Percentiles rank a stretch among this genome's conserved stretches.
Conservation (phyloP, 2,113 vertebrate genomes). For the Nycticorax nycticorax region DNA sequence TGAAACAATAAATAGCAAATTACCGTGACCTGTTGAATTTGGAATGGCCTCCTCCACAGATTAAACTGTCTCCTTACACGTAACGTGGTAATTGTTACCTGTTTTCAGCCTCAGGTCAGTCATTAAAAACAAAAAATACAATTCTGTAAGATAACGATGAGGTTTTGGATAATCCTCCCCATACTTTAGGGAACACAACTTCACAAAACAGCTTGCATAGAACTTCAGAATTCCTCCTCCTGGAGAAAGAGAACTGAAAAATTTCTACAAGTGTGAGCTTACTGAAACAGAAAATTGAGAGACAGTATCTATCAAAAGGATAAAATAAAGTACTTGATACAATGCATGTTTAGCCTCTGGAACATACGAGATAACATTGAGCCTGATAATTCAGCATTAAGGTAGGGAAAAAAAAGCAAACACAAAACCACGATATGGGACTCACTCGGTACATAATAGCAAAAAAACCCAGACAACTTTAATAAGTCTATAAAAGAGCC, state of each 20-base stretch:
- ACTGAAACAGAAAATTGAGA: not conserved
- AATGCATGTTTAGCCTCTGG: not conserved
- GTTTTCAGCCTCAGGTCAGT: not conserved
- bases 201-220: not conserved
- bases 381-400: not conserved
- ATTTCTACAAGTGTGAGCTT: not conserved
- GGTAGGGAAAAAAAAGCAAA: not conserved
- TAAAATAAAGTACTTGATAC: not conserved
- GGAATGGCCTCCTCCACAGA: not conserved
- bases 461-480: not conserved
- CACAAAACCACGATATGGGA: not conserved
- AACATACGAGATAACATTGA: not conserved
- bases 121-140: not conserved
- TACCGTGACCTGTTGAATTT: not conserved
- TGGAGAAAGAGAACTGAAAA: not conserved
- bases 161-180: not conserved
- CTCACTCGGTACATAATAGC: not conserved
- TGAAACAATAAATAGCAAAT: not conserved
- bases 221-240: not conserved
- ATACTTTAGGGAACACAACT: not conserved
- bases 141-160: not conserved
- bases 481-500: not conserved
- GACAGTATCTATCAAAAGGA: not conserved
- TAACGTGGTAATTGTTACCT: not conserved
- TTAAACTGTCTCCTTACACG: not conserved